Evolutionary conservation across 2,797 vertebrate genomes (phyloP), one percentile per base, ranked within the genome.

Genomic region (Chloroceryle amazona): DNA sequence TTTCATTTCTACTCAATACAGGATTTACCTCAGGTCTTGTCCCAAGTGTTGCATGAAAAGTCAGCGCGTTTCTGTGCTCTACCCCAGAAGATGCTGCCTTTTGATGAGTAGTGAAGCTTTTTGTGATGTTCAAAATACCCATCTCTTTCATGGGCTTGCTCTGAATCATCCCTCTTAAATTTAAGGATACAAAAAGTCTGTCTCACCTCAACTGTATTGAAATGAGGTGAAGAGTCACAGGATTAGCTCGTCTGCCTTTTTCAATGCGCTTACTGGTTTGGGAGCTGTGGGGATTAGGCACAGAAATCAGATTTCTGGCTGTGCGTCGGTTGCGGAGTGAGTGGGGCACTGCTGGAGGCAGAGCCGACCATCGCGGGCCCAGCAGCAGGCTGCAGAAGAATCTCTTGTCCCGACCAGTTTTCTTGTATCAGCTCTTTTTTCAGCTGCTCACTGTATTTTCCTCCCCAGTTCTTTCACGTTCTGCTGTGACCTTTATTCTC

Each of bases 241-340:
- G 83, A 87, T 97, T 93, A 85, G 72, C 61, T 95, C 63, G 41
- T 89, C 25, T 35, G 51, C 52, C 61, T 29, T 90, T 93, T 95
- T 71, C 57, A 72, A 0, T 58, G 71, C 60, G 52, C 37, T 68
- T 63, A 5, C 47, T 57, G 54, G 44, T 42, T 85, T 82, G 10
- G 23, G n/a, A 44, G 80, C 75, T 8, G 41, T 11, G 62, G 81
- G 84, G 75, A 42, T 76, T n/a, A 19, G 49, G 72, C 60, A 37
- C 54, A 21, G 65, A 19, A 65, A 16, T 35, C 33, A 72, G 60
- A 37, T 68, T 89, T 86, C 35, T 95, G 81, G 35, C 66, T 2
- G 7, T 31, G 78, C 0, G 0, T 54, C 46, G 47, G 39, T 66
- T 55, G 11, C 11, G 6, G 62, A 9, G 13, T 0, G 0, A 25